A percentile compares a stretch with the other conserved stretches of the same genome.
Evolutionary conservation across 1,140 invertebrate species (phyloP).

Genomic region (honey bee (Apis mellifera)): DNA sequence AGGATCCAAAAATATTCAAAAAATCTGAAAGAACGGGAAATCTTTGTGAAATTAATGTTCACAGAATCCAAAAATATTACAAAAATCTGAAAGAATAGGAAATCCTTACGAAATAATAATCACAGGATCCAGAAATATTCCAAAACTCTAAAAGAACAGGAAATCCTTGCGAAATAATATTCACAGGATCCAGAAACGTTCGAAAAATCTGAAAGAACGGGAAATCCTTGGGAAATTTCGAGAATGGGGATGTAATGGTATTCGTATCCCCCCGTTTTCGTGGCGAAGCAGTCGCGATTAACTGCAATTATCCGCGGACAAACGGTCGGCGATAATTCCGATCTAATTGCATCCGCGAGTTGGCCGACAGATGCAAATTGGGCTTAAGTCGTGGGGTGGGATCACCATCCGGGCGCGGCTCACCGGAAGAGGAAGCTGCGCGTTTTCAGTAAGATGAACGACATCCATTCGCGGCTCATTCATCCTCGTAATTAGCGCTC

Average conservation of each 20-base stretch:
- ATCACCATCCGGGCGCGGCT: background rate
- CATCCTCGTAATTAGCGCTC: constrained; percentile 61
- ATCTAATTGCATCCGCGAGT: constrained; percentile 49
- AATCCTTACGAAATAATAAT: no score
- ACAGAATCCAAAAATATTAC: no score
- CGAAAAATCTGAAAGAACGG: background rate
- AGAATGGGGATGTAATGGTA: background rate
- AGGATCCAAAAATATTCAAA: no score
- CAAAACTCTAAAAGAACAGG: no score
- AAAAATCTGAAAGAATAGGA: background rate
- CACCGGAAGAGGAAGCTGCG: constrained; percentile 55
- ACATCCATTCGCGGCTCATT: constrained; percentile 57
- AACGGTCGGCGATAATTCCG: constrained; percentile 47
- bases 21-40: no score
- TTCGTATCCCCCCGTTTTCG: background rate
- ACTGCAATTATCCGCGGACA: constrained; percentile 37
- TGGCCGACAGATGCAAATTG: constrained; percentile 58
- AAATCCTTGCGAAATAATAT: no score
- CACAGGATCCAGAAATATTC: no score
- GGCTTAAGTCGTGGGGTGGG: constrained; percentile 46
- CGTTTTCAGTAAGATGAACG: constrained; percentile 58
- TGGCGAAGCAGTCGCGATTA: constrained; percentile 29
- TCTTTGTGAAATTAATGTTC: no score
- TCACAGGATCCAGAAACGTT: no score
- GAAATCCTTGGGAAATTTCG: background rate